Percentiles rank a stretch among this genome's conserved stretches.
phyloP scores from a whole-genome alignment of 2,797 vertebrate genomes.

The Buceros bicornis region DNA sequence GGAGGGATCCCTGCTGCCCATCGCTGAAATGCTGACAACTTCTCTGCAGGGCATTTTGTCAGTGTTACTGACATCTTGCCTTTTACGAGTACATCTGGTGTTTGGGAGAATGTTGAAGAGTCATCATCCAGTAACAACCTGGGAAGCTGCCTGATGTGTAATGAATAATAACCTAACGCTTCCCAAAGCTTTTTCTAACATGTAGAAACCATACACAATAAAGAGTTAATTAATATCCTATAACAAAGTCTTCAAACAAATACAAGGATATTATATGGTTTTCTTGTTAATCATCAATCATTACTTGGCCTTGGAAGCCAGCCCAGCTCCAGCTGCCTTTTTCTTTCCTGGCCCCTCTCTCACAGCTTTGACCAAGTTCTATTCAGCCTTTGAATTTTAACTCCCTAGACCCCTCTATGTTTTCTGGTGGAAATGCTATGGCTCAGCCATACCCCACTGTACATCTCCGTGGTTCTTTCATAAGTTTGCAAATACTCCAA shows the following conservation, averaged over 20 bases:
- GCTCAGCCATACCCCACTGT: background rate
- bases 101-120: background rate
- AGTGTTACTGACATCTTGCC: conserved; percentile 10
- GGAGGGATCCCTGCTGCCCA: background rate
- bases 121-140: background rate
- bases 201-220: background rate
- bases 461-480: background rate
- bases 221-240: conserved; percentile 23
- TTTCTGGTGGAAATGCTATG: background rate
- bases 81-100: conserved; percentile 7
- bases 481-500: background rate
- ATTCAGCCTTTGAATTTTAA: conserved; percentile 42
- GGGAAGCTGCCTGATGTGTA: background rate
- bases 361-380: background rate
- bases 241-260: background rate
- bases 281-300: conserved; percentile 34
- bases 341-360: background rate
- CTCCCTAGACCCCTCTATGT: background rate
- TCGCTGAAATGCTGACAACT: conserved; percentile 41
- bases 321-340: conserved; percentile 32
- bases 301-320: background rate
- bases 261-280: background rate
- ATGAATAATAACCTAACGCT: background rate
- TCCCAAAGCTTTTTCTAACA: background rate
- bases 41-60: conserved; percentile 24